Base-by-base conservation (phyloP, 2,888 invertebrate species). In the Cataglyphis cursor region DNA sequence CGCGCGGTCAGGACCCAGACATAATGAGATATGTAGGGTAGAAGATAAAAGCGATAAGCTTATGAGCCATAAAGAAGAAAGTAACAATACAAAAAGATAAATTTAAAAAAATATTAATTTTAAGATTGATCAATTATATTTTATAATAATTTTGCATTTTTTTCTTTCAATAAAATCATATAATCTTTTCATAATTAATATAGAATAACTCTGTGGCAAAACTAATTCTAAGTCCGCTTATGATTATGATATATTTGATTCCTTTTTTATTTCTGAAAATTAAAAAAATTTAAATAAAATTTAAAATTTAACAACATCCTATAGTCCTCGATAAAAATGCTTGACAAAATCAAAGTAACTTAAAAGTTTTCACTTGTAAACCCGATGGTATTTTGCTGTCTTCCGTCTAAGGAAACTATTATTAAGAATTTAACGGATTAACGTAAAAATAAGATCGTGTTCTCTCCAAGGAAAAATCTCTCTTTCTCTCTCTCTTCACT, bases 351-450 rank as follows among this genome's bases (percentile, higher is more conserved):
- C 35, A 24, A 54, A 18, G 68, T 70, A 70, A 82, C 61, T 70
- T 38, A 68, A 28, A n/a, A 41, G n/a, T 1, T 41, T 18, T 70
- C 59, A n/a, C 64, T 65, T 28, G 38, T 65, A 54, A 41, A 21
- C 68, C 54, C 15, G 48, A 41, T 44, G 24, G 48, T 65, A 76
- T 73, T 74, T 81, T 68, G 70, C 72, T 18, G 35, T 41, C 74
- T 41, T 73, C 48, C 54, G 48, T 66, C 38, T 81, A 28, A 61
- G 51, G 21, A 73, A 80, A 70, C 76, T 80, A 72, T 70, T 72
- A 80, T 24, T 80, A 48, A 80, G 78, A 80, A 70, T 70, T 78
- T 78, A 70, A 41, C 35, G 72, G 78, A 70, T 80, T 80, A 80
- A 70, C 59, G 44, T 80, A 72, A 72, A 59, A 61, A 80, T 59